These are phyloP conservation scores for Xylocampa areola DNA, from an alignment of 2,888 invertebrate genomes.

Conservation along the genomic window DNA sequence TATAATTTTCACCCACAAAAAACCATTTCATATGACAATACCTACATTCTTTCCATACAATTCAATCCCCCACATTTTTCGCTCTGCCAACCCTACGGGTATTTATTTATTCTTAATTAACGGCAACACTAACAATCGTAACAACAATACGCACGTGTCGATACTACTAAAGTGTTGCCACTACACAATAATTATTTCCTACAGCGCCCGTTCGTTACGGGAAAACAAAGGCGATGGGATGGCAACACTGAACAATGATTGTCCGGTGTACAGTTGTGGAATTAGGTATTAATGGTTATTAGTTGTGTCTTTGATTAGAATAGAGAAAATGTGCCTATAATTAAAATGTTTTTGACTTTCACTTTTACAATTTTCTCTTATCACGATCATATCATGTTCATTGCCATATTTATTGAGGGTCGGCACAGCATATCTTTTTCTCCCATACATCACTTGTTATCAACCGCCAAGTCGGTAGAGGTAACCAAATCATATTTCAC, in stretches of 20 bases:
- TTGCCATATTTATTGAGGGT: no score
- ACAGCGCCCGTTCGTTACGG: constrained; percentile 74
- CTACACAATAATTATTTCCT: constrained; percentile 87
- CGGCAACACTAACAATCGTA: constrained; percentile 53
- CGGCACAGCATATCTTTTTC: no score
- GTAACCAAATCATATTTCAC: no score
- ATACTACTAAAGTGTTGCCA: constrained; percentile 81
- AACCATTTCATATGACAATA: not conserved
- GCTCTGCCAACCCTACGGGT: constrained; percentile 35
- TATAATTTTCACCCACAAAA: constrained; percentile 7
- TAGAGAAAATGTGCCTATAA: constrained; percentile 11
- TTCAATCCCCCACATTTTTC: constrained; percentile 26
- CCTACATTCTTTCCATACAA: constrained; percentile 4
- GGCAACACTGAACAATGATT: constrained; percentile 80
- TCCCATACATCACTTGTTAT: no score
- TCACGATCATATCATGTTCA: no score
- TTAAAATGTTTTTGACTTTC: not conserved
- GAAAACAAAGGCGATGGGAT: constrained; percentile 74
- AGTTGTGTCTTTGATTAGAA: constrained; percentile 40
- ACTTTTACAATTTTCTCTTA: no score
- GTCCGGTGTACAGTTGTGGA: constrained; percentile 62
- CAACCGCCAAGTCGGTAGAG: no score
- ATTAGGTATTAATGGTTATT: constrained; percentile 62
- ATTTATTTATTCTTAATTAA: constrained; percentile 60
- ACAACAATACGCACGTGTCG: constrained; percentile 73